Conservation (phyloP, 2,797 vertebrate species). For the Protosalanx chinensis region DNA sequence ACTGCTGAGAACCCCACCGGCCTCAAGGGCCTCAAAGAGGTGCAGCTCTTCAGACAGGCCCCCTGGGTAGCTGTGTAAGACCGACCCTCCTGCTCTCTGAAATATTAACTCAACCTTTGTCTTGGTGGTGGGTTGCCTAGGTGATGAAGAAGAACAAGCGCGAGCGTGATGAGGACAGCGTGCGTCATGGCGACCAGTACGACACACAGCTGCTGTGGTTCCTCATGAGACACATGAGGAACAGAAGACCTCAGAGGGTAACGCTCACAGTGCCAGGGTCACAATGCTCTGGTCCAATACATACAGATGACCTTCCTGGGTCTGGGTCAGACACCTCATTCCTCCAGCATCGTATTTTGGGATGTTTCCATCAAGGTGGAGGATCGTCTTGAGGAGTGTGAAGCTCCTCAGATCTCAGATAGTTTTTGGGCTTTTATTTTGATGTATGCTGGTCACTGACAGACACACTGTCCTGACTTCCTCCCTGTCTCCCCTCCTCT, state of each 20-base stretch:
- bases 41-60: constrained; percentile 42
- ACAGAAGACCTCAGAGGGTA: constrained; percentile 86
- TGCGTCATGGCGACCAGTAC: constrained; percentile 90
- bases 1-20: constrained; percentile 85
- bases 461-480: too few species aligned
- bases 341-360: too few species aligned
- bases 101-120: too few species aligned
- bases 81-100: background rate
- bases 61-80: background rate
- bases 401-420: too few species aligned
- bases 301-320: background rate
- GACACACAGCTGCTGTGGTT: constrained; percentile 98
- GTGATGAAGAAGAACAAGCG: constrained; percentile 98
- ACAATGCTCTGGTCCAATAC: background rate
- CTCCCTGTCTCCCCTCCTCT: background rate
- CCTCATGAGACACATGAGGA: constrained; percentile 96
- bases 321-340: too few species aligned
- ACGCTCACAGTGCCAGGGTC: background rate
- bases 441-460: too few species aligned
- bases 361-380: too few species aligned
- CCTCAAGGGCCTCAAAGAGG: constrained; percentile 88
- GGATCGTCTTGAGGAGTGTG: too few species aligned
- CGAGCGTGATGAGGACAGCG: constrained; percentile 89
- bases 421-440: too few species aligned
- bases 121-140: constrained; percentile 57